Conservation (phyloP, 2,888 invertebrate genomes). For the Panopea generosa region DNA sequence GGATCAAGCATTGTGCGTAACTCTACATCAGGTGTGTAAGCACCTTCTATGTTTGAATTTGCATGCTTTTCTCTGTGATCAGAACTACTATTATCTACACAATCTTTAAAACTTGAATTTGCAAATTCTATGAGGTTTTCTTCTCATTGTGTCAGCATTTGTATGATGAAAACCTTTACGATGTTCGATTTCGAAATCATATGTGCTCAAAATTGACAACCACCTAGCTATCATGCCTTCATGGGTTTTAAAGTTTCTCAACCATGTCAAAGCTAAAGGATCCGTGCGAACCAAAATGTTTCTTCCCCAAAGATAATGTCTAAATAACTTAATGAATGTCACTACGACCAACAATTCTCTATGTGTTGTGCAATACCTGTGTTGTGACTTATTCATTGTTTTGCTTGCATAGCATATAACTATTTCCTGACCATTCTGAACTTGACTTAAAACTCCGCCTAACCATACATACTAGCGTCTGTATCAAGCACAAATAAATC, state of each 20-base stretch:
- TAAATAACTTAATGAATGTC: neutral
- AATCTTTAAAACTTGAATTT: too few relatives aligned
- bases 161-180: too few relatives aligned
- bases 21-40: too few relatives aligned
- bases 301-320: conserved; percentile 10
- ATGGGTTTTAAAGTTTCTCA: conserved; percentile 46
- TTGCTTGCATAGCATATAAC: conserved; percentile 27
- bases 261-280: conserved; percentile 41
- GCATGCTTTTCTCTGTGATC: too few relatives aligned
- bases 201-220: neutral
- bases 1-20: too few relatives aligned
- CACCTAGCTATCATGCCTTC: conserved; percentile 29
- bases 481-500: conserved; percentile 25
- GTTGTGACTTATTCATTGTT: neutral
- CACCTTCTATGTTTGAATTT: too few relatives aligned
- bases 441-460: conserved; percentile 12
- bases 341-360: conserved; percentile 1
- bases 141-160: too few relatives aligned
- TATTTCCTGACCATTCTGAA: conserved; percentile 10
- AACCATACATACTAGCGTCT: conserved; percentile 18
- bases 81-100: too few relatives aligned
- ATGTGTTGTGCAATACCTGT: conserved; percentile 1
- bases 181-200: conserved; percentile 5
- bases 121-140: too few relatives aligned
- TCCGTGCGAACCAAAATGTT: neutral